Conservation (phyloP, 2,888 invertebrate species). For the Oligia strigilis region DNA sequence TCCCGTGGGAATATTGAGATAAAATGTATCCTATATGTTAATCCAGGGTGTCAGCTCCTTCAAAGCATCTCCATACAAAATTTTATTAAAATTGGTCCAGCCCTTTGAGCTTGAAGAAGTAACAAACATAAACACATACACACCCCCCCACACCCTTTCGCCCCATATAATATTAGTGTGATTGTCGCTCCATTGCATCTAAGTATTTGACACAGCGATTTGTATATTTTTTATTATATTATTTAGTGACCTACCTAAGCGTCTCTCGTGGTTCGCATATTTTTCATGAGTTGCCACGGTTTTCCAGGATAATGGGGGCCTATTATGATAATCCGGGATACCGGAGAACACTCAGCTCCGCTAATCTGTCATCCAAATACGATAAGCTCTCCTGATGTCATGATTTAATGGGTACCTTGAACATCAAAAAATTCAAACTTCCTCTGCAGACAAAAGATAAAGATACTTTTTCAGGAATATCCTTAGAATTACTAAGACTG, state of each 20-base stretch:
- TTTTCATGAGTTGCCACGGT: constrained; percentile 27
- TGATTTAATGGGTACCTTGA: constrained; percentile 6
- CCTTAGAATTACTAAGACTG: background rate
- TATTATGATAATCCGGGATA: constrained; percentile 41
- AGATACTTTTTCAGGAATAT: background rate
- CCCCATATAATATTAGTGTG: no score
- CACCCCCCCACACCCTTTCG: no score
- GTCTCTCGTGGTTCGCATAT: constrained; percentile 11
- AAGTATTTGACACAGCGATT: constrained; percentile 3
- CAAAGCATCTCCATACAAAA: no score
- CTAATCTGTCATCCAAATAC: constrained; percentile 44
- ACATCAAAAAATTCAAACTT: background rate
- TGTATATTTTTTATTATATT: constrained; percentile 13
- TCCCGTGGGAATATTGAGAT: no score
- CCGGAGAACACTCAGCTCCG: constrained; percentile 16
- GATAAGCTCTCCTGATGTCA: constrained; percentile 25
- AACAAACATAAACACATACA: no score
- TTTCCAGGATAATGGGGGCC: constrained; percentile 21
- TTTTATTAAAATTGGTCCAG: no score
- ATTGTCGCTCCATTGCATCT: constrained; percentile 5
- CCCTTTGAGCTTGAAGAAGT: no score
- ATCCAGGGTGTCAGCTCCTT: no score
- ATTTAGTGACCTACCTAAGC: constrained; percentile 18
- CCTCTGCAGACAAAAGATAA: background rate
- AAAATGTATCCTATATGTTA: no score